Conservation (phyloP, 2,797 vertebrate species). For the Microchirus variegatus region DNA sequence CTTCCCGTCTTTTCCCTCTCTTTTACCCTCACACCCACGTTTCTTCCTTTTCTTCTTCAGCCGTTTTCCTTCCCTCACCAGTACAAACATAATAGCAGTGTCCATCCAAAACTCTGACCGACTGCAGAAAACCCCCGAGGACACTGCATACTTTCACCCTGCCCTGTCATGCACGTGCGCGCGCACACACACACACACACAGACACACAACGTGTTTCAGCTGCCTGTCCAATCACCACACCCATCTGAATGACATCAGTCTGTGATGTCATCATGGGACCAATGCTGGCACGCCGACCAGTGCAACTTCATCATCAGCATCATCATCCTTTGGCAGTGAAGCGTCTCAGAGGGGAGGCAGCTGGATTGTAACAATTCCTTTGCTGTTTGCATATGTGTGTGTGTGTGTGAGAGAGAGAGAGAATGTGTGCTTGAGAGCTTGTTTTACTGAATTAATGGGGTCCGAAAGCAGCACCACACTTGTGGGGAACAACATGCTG, state of each 20-base stretch:
- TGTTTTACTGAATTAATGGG: not conserved
- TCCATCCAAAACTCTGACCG: conserved; percentile 66
- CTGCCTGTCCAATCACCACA: conserved; percentile 77
- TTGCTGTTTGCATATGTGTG: conserved; percentile 55
- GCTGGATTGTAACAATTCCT: conserved; percentile 74
- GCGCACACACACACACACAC: conserved; percentile 25
- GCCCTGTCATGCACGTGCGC: conserved; percentile 56
- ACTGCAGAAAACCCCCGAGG: conserved; percentile 66
- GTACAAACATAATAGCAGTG: conserved; percentile 48
- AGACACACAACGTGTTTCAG: conserved; percentile 64
- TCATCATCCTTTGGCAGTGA: conserved; percentile 73
- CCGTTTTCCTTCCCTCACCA: conserved; percentile 54
- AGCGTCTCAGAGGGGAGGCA: conserved; percentile 69
- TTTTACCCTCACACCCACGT: conserved; percentile 1
- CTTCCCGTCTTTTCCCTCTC: conserved; percentile 17
- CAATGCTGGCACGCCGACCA: conserved; percentile 72
- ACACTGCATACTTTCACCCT: conserved; percentile 70
- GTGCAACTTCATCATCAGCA: conserved; percentile 76
- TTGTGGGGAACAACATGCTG: not conserved
- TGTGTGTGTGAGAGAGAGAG: conserved; percentile 19
- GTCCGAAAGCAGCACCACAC: not conserved
- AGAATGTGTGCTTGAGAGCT: conserved; percentile 9
- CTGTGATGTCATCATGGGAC: conserved; percentile 86
- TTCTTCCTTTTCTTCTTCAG: conserved; percentile 39
- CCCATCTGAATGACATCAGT: conserved; percentile 83